Evolutionary conservation across 2,888 invertebrate species (phyloP).

Genomic region (Cerceris rybyensis): DNA sequence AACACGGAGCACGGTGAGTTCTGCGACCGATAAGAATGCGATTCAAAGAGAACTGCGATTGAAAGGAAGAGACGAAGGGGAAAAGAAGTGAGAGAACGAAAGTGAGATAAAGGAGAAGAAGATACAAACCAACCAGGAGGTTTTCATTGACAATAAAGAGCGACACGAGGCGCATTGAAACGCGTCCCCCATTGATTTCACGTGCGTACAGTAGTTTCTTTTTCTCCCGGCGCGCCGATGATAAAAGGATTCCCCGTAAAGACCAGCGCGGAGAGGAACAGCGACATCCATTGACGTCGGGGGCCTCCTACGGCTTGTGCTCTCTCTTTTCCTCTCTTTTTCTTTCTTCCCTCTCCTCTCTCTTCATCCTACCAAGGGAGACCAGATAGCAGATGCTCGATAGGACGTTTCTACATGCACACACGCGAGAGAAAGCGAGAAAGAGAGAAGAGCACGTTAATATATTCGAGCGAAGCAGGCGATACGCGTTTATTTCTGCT

Average conservation of each 20-base stretch:
- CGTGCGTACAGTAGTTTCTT: slow-evolving; percentile 55
- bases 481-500: slow-evolving; percentile 76
- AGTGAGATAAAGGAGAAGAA: background rate
- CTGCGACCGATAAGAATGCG: background rate
- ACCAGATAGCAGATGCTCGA: slow-evolving; percentile 71
- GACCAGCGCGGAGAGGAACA: slow-evolving; percentile 47
- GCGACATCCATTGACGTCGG: slow-evolving; percentile 61
- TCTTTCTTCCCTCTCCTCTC: background rate
- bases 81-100: background rate
- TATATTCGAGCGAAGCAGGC: slow-evolving; percentile 57
- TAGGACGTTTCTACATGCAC: slow-evolving; percentile 42
- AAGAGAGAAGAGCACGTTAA: slow-evolving; percentile 64
- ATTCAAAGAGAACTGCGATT: background rate
- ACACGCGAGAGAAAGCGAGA: slow-evolving; percentile 1
- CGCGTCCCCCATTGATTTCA: slow-evolving; percentile 47
- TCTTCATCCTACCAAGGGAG: background rate
- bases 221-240: slow-evolving; percentile 37
- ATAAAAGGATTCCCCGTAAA: slow-evolving; percentile 60
- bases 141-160: slow-evolving; percentile 29
- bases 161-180: slow-evolving; percentile 24
- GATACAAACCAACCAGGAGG: slow-evolving; percentile 6
- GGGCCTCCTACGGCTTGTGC: slow-evolving; percentile 36
- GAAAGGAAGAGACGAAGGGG: background rate
- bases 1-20: no score
- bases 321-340: background rate